Percentiles rank a stretch among this genome's conserved stretches.
phyloP scores from a whole-genome alignment of 2,888 invertebrate genomes.

The Agriopis leucophaearia region DNA sequence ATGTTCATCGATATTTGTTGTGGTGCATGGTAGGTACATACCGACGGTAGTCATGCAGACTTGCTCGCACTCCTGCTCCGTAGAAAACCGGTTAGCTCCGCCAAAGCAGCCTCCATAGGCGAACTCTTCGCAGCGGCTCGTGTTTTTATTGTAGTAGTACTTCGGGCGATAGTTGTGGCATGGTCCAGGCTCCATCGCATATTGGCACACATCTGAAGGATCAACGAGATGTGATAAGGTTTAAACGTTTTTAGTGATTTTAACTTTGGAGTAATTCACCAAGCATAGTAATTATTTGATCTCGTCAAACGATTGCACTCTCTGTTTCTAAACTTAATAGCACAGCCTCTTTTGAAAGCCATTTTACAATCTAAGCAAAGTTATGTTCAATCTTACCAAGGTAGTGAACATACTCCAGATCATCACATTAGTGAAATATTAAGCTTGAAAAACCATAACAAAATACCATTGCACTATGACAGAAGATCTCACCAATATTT shows the following conservation, averaged over 20 bases:
- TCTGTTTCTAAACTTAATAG: too few relatives aligned
- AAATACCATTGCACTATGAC: neutral
- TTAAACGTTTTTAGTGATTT: neutral
- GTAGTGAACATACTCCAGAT: too few relatives aligned
- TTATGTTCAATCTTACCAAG: too few relatives aligned
- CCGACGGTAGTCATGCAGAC: conserved; percentile 60
- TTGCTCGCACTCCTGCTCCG: conserved; percentile 88
- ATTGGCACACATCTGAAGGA: conserved; percentile 90
- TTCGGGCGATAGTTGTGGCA: conserved; percentile 89
- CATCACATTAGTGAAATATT: neutral
- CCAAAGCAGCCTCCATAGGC: conserved; percentile 94
- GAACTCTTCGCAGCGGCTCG: conserved; percentile 90
- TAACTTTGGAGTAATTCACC: too few relatives aligned
- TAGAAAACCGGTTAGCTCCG: conserved; percentile 93
- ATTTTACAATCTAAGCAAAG: too few relatives aligned
- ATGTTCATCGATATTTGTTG: too few relatives aligned
- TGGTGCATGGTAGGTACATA: conserved; percentile 34
- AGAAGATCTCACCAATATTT: conserved; percentile 86
- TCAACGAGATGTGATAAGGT: too few relatives aligned
- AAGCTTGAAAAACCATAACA: too few relatives aligned
- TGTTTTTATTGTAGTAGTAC: conserved; percentile 89
- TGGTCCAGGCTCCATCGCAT: conserved; percentile 89
- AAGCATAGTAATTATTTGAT: too few relatives aligned
- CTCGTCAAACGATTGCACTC: too few relatives aligned
- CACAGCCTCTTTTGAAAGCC: too few relatives aligned